Evolutionary conservation across 2,113 vertebrate species (phyloP).

Genomic region (Rhegmatorhina hoffmannsi): DNA sequence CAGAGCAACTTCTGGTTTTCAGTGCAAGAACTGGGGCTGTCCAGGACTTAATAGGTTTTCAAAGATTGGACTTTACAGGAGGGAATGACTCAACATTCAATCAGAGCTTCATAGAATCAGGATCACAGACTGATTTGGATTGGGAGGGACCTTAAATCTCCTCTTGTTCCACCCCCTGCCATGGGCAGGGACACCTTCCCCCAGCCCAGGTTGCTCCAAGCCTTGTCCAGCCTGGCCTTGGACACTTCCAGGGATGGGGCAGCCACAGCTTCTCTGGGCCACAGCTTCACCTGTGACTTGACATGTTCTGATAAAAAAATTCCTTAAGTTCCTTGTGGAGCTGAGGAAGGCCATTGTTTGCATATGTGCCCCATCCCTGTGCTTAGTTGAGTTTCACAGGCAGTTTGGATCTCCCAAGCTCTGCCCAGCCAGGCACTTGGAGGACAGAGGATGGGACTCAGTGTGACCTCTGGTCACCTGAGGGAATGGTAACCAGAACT

Average conservation of each 20-base stretch:
- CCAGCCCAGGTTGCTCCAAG: background rate
- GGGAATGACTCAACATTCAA: background rate
- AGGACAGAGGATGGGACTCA: background rate
- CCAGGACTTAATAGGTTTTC: background rate
- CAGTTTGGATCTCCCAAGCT: background rate
- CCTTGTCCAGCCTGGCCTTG: fast-evolving
- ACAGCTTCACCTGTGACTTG: background rate
- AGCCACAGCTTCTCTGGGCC: background rate
- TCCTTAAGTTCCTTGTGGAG: background rate
- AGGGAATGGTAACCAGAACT: background rate
- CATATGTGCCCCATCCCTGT: background rate
- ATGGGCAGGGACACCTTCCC: background rate
- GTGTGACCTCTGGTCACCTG: background rate
- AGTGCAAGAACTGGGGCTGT: background rate
- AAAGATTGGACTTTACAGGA: background rate
- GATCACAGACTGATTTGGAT: background rate
- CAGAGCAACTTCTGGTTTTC: background rate
- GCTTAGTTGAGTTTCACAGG: background rate
- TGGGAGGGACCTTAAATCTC: background rate
- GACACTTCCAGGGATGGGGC: background rate
- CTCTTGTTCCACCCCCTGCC: background rate
- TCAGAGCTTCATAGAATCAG: background rate
- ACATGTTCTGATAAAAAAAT: background rate
- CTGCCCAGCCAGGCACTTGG: background rate
- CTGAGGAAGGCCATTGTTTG: background rate